phyloP scores from a whole-genome alignment of 1,140 invertebrate genomes.

The Drosophila suzukii region DNA sequence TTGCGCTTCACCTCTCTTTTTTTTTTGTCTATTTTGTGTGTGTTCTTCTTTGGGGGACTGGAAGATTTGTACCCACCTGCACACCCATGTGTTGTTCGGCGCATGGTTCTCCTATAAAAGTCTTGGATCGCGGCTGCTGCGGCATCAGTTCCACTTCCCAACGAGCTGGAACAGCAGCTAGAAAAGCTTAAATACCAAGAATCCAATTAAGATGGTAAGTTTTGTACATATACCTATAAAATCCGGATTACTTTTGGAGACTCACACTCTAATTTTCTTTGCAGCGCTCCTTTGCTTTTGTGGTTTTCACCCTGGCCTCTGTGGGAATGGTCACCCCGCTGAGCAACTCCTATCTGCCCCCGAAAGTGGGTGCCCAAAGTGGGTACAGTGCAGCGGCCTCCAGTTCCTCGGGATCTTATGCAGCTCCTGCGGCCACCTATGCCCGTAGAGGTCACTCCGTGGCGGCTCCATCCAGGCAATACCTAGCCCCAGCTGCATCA shows the following conservation, averaged over 20 bases:
- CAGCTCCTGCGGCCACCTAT: constrained; percentile 13
- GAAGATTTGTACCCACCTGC: constrained; percentile 46
- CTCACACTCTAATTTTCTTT: not conserved
- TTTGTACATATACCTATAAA: not conserved
- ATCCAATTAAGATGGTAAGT: constrained; percentile 50
- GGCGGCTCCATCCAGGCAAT: constrained; percentile 46
- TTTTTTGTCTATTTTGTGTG: constrained; percentile 22
- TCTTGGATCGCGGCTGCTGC: constrained; percentile 25
- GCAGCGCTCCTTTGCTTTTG: constrained; percentile 43
- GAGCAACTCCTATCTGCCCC: constrained; percentile 61
- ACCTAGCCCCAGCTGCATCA: constrained; percentile 36
- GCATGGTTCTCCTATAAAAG: constrained; percentile 59
- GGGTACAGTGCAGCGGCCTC: constrained; percentile 46
- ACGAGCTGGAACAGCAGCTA: constrained; percentile 34
- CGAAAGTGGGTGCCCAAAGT: constrained; percentile 48
- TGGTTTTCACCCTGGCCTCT: constrained; percentile 38
- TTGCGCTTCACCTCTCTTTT: constrained; percentile 13
- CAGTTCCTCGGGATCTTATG: constrained; percentile 31
- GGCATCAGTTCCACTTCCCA: constrained; percentile 50
- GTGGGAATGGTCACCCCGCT: constrained; percentile 39
- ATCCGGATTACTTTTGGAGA: not conserved
- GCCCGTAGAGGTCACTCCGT: constrained; percentile 8
- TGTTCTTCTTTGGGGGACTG: constrained; percentile 21
- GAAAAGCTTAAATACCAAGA: not conserved
- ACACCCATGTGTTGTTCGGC: constrained; percentile 39